Evolutionary conservation across 2,888 invertebrate genomes (phyloP).

Genomic region (Pammene fasciana): DNA sequence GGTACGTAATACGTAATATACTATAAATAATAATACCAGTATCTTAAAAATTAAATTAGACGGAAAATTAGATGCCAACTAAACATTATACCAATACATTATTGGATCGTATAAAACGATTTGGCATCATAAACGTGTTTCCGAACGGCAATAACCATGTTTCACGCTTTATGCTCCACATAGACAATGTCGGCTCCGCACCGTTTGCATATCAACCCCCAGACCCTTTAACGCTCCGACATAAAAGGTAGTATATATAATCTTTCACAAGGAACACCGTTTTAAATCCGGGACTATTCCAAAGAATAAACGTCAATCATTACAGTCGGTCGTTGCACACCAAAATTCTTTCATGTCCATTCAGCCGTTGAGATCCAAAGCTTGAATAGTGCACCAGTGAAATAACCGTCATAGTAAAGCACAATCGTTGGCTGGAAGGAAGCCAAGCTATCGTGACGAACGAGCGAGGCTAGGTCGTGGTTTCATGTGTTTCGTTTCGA

Average conservation of each 20-base stretch:
- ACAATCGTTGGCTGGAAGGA: constrained; percentile 73
- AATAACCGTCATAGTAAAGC: constrained; percentile 74
- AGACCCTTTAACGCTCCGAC: constrained; percentile 25
- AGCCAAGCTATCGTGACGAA: constrained; percentile 64
- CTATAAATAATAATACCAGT: too few relatives aligned
- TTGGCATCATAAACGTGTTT: constrained; percentile 38
- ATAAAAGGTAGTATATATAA: constrained; percentile 31
- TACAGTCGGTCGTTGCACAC: constrained; percentile 64
- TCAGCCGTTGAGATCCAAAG: constrained; percentile 57
- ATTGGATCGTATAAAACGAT: constrained; percentile 36
- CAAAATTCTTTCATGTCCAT: constrained; percentile 71
- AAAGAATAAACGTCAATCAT: constrained; percentile 64
- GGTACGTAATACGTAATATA: too few relatives aligned
- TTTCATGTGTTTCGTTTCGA: constrained; percentile 72
- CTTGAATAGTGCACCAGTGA: constrained; percentile 67
- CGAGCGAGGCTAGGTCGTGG: constrained; percentile 54
- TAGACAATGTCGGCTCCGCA: constrained; percentile 38
- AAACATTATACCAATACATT: constrained; percentile 18
- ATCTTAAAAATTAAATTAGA: too few relatives aligned
- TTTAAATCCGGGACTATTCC: constrained; percentile 45
- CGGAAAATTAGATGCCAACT: too few relatives aligned
- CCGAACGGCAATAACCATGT: constrained; percentile 39
- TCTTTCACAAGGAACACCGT: constrained; percentile 42
- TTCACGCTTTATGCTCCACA: constrained; percentile 34
- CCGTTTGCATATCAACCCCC: constrained; percentile 40